Conservation (phyloP, 2,797 vertebrate species). For the Diglossa cyanea region DNA sequence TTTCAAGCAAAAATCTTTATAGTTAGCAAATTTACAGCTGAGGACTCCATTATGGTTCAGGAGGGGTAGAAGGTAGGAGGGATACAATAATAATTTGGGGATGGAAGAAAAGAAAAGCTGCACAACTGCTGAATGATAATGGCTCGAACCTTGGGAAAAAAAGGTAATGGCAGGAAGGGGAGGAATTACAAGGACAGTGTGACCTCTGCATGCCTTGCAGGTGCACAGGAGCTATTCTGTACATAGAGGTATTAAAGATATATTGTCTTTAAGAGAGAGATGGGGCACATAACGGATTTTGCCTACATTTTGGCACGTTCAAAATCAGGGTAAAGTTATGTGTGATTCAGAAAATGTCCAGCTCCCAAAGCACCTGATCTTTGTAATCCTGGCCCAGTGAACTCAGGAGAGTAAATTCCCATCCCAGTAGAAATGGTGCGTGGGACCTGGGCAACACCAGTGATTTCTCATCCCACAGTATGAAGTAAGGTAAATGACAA, state of each 20-base stretch:
- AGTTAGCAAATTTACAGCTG: slow-evolving; percentile 64
- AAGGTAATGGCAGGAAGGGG: slow-evolving; percentile 37
- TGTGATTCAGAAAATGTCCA: not conserved
- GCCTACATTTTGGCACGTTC: not conserved
- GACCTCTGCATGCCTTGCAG: slow-evolving; percentile 41
- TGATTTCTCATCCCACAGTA: not conserved
- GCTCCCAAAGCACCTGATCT: not conserved
- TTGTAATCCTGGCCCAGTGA: not conserved
- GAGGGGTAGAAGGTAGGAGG: slow-evolving; percentile 8
- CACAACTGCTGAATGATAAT: slow-evolving; percentile 40
- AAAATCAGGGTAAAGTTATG: not conserved
- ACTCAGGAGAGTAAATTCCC: not conserved
- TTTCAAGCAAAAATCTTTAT: slow-evolving; percentile 48
- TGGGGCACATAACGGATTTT: not conserved
- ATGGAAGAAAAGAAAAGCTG: slow-evolving; percentile 1
- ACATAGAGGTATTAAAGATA: not conserved
- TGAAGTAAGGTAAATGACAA: not conserved
- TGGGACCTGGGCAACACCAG: not conserved
- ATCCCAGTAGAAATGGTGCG: not conserved
- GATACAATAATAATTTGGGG: slow-evolving; percentile 40
- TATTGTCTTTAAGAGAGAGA: not conserved
- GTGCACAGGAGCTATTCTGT: not conserved
- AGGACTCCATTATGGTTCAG: not conserved
- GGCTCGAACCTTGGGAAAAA: slow-evolving; percentile 9
- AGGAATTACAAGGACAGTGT: slow-evolving; percentile 23